A percentile compares a stretch with the other conserved stretches of the same genome.
Evolutionary conservation across 2,888 invertebrate species (phyloP).

Genomic region (Apeira syringaria): DNA sequence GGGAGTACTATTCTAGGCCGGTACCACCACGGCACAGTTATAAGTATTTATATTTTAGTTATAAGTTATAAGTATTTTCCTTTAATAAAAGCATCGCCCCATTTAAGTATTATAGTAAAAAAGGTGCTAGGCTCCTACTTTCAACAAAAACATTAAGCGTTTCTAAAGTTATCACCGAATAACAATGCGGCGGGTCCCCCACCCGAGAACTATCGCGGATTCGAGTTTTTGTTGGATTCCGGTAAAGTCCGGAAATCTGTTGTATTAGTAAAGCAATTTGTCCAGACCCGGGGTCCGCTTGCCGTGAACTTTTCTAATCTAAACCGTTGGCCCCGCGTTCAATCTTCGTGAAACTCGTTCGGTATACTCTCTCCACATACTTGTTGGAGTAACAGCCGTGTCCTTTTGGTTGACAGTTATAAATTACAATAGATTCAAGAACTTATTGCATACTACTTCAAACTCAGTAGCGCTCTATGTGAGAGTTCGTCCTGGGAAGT

Average conservation of each 20-base stretch:
- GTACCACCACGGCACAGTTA: too few relatives aligned
- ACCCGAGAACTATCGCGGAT: slow-evolving; percentile 17
- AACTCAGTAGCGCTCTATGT: too few relatives aligned
- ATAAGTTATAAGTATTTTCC: too few relatives aligned
- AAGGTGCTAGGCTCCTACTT: too few relatives aligned
- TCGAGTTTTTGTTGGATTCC: slow-evolving; percentile 58
- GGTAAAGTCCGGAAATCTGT: slow-evolving; percentile 64
- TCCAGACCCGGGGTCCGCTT: slow-evolving; percentile 48
- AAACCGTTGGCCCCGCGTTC: slow-evolving; percentile 62
- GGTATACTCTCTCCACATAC: slow-evolving; percentile 25
- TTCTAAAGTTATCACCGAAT: slow-evolving; percentile 19
- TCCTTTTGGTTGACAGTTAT: slow-evolving; percentile 23
- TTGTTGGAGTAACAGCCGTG: slow-evolving; percentile 18
- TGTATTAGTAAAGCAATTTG: slow-evolving; percentile 80
- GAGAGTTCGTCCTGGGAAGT: too few relatives aligned
- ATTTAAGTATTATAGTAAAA: too few relatives aligned
- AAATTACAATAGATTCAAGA: slow-evolving; percentile 23
- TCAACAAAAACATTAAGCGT: slow-evolving; percentile 17
- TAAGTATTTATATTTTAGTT: too few relatives aligned
- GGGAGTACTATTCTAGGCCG: too few relatives aligned
- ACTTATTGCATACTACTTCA: slow-evolving; percentile 6
- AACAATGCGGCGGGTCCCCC: slow-evolving; percentile 12
- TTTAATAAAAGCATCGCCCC: too few relatives aligned
- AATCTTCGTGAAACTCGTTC: slow-evolving; percentile 37
- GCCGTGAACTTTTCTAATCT: slow-evolving; percentile 79